Percentiles rank a stretch among this genome's conserved stretches.
These are phyloP conservation scores for Urocolius indicus DNA, from an alignment of 2,113 vertebrate species.

Conservation along the genomic window DNA sequence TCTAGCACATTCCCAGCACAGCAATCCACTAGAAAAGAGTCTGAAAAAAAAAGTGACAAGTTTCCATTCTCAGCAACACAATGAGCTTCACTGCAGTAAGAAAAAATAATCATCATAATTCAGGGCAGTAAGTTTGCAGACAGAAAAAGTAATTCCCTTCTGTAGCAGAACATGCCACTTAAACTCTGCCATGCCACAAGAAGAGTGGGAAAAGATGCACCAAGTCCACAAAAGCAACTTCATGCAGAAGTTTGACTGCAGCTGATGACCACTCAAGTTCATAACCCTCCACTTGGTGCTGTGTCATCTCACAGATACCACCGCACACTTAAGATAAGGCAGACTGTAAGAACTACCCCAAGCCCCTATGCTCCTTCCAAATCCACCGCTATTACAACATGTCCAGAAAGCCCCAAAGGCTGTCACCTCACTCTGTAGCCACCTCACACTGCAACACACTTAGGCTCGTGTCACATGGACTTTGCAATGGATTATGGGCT, in stretches of 20 bases:
- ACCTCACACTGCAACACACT: fast-evolving
- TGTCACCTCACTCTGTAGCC: neutral
- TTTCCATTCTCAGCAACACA: neutral
- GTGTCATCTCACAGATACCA: neutral
- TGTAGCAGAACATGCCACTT: neutral
- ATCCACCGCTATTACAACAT: neutral
- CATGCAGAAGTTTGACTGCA: neutral
- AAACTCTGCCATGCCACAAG: neutral
- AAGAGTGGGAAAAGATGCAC: neutral
- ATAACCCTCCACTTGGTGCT: neutral
- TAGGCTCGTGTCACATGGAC: neutral
- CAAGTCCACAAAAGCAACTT: neutral
- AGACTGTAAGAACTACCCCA: fast-evolving
- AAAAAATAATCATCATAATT: neutral
- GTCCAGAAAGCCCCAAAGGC: neutral
- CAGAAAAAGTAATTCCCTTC: neutral
- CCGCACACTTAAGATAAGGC: neutral
- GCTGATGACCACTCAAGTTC: neutral
- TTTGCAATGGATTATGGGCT: neutral
- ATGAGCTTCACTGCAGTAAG: neutral
- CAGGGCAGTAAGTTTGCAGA: neutral
- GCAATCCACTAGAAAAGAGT: neutral
- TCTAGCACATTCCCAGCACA: neutral
- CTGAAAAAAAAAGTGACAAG: neutral
- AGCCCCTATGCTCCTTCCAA: neutral